Evolutionary conservation across 2,888 invertebrate species (phyloP), one percentile per base, ranked within the genome.

Genomic region (Lottia gigantea): DNA sequence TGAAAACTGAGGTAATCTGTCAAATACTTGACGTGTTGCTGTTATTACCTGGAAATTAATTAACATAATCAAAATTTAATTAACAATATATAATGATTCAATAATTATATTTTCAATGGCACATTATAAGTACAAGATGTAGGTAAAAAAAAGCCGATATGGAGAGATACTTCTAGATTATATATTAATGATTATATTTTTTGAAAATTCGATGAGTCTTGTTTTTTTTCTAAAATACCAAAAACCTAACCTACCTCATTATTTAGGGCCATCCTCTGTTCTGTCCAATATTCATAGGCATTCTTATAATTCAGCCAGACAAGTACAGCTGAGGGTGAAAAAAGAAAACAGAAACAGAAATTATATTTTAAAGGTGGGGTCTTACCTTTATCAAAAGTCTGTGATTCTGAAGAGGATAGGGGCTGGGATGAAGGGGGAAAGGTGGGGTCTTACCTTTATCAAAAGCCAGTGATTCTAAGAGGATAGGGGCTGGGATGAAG

Each of bases 261-360:
- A 86, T 95, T 97, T 62, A 97, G 90, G 82, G 94, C 95, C 7
- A 95, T 93, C 6, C 98, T 90, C 89, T 98, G 98, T 88, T 97
- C 97, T 80, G 95, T 96, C 98, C 98, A 99, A 89, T 98, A 98
- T 88, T 99, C 98, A 87, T 98, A 98, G 0, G 98, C 98, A 89
- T 98, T 98, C 90, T 98, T 98, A 88, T 99, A 99, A 90, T 99
- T 98, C 76, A 99, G 91, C 98, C 99, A 99, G 64, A 99, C 96
- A 25, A 99, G 91, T 78, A 99, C 97, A 73, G 88, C 89, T 87
- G 72, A 16, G 71, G 71, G 65, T 2, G 55, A 61, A 72, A 49
- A 66, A 66, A 16, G 16, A 61, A 68, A 1, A 64, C 45, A 66
- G 6, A 31, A 31, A n/a, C n/a, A n/a, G n/a, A n/a, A n/a, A n/a